phyloP scores from a whole-genome alignment of 2,888 invertebrate species.

The Marasmarcha lunaedactyla region DNA sequence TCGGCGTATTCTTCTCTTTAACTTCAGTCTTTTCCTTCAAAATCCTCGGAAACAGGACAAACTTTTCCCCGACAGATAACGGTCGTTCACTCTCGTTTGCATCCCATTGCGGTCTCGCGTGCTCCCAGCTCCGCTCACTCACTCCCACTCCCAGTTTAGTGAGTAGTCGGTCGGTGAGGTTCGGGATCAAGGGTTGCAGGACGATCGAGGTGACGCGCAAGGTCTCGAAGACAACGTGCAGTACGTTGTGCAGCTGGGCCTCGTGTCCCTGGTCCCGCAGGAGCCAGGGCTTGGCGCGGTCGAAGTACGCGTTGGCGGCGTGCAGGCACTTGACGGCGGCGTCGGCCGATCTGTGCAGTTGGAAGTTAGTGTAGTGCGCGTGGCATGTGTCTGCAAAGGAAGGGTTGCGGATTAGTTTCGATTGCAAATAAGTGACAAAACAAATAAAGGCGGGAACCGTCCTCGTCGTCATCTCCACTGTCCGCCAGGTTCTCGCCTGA shows the following conservation, averaged over 20 bases:
- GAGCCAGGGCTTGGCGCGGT: constrained; percentile 90
- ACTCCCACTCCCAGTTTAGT: constrained; percentile 71
- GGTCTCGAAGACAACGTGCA: constrained; percentile 88
- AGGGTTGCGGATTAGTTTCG: too few species aligned
- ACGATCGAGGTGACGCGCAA: constrained; percentile 79
- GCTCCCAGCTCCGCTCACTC: constrained; percentile 38
- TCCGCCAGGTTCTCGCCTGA: too few species aligned
- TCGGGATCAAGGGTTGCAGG: constrained; percentile 89
- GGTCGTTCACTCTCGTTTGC: constrained; percentile 18
- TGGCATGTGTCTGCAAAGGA: constrained; percentile 71
- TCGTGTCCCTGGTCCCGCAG: constrained; percentile 69
- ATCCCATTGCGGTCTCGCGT: constrained; percentile 49
- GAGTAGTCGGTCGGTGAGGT: constrained; percentile 75
- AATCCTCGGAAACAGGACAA: constrained; percentile 53
- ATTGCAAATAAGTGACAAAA: too few species aligned
- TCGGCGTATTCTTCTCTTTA: constrained; percentile 36
- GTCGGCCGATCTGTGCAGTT: constrained; percentile 88
- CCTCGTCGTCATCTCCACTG: too few species aligned
- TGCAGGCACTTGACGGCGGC: constrained; percentile 80
- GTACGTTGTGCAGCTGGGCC: constrained; percentile 75
- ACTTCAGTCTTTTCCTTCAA: constrained; percentile 36
- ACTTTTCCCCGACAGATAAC: constrained; percentile 17
- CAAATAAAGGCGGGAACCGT: too few species aligned
- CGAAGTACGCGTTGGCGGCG: constrained; percentile 87
- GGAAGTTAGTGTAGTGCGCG: constrained; percentile 77